Evolutionary conservation across 2,113 vertebrate species (phyloP), one percentile per base, ranked within the genome.

Genomic region (Percina caprodes): DNA sequence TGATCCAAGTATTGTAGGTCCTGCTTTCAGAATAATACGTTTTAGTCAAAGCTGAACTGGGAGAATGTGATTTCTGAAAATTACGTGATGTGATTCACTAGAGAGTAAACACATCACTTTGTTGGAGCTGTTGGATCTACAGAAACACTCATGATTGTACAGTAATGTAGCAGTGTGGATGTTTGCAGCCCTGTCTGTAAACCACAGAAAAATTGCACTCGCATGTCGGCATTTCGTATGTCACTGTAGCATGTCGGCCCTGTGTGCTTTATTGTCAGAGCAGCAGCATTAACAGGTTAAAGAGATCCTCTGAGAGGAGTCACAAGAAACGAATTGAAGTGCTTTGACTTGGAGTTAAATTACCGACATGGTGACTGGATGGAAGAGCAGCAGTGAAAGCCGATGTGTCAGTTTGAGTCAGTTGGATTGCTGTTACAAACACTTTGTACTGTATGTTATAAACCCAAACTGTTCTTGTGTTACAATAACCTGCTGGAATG

Each of bases 301-400:
- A 67, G 48, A 62, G 58, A 45, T 7, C 0, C 3, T 12, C 7
- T 39, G 68, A 78, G 73, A 9, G 26, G 80, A 91, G 84, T 91
- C 91, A 91, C 77, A 55, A 80, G 84, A 56, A 74, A 79, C 24
- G 83, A 0, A 80, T 91, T 78, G 70, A 19, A 39, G 19, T 51
- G 62, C 49, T 49, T 55, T n/a, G 42, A 39, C 51, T 70, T 1
- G 2, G 23, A 59, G 54, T 70, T 62, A 2, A 11, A 15, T 81
- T 66, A 55, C 70, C 65, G 62, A 55, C 55, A 35, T 52, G 23
- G 6, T 18, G 19, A 15, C 33, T 26, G 39, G 12, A 2, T 8
- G 30, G 18, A 56, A 14, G 35, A 66, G 55, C 30, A 6, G 39
- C 4, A 24, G 52, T 60, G 48, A 60, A 77, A 80, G 16, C n/a